Evolutionary conservation across 2,113 vertebrate species (phyloP).

Genomic region (Mesocricetus auratus): DNA sequence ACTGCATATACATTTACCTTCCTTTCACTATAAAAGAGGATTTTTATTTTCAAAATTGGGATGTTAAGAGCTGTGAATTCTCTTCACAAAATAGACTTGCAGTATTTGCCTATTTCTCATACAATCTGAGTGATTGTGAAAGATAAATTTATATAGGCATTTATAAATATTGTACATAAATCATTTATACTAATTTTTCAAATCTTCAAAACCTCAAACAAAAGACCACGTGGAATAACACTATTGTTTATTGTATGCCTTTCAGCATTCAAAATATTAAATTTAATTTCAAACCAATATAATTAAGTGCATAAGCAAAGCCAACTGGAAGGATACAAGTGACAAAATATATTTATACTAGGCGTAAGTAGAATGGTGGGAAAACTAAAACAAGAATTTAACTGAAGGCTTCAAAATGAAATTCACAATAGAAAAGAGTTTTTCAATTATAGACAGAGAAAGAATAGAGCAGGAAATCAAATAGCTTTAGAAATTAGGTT

Average conservation of each 20-base stretch:
- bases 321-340: background rate
- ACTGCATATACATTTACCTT: background rate
- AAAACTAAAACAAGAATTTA: background rate
- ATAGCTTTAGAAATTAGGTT: background rate
- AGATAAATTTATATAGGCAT: conserved; percentile 26
- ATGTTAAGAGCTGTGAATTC: background rate
- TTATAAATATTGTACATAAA: background rate
- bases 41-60: background rate
- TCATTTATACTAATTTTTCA: conserved; percentile 47
- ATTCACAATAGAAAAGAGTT: background rate
- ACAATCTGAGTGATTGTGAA: conserved; percentile 9
- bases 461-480: background rate
- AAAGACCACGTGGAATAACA: conserved; percentile 19
- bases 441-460: background rate
- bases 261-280: conserved; percentile 55
- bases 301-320: conserved; percentile 37
- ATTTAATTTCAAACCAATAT: conserved; percentile 14
- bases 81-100: background rate
- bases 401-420: background rate
- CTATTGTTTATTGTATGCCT: conserved; percentile 47
- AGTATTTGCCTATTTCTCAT: background rate
- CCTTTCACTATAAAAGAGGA: background rate
- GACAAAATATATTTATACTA: background rate
- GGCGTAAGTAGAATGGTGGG: background rate
- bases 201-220: conserved; percentile 46